A percentile compares a stretch with the other conserved stretches of the same genome.
Conservation (phyloP, 1,140 invertebrate species). For the Bradysia coprophila region DNA sequence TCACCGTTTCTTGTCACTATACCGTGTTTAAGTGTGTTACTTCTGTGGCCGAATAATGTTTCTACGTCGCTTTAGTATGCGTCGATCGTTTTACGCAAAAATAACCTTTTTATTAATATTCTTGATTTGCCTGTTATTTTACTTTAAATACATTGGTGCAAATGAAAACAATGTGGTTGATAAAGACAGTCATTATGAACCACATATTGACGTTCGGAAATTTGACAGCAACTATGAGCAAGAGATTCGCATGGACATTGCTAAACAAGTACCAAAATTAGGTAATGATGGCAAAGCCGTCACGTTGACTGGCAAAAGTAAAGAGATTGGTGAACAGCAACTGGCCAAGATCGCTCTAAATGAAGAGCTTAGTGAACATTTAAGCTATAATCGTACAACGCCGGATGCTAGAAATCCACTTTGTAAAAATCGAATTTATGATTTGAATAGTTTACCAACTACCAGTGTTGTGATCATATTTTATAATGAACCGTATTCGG, state of each 20-base stretch:
- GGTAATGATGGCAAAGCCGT: conserved; percentile 45
- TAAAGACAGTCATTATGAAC: not conserved
- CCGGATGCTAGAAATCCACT: conserved; percentile 33
- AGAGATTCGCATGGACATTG: conserved; percentile 20
- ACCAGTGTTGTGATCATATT: conserved; percentile 66
- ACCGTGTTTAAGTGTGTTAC: not conserved
- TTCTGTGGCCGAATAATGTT: not conserved
- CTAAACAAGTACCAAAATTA: conserved; percentile 25
- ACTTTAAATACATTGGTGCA: not conserved
- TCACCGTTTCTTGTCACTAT: no score
- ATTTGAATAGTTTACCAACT: conserved; percentile 27
- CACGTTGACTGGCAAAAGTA: conserved; percentile 29
- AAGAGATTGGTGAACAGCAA: conserved; percentile 35
- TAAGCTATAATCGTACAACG: conserved; percentile 54
- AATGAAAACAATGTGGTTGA: not conserved
- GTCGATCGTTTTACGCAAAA: not conserved
- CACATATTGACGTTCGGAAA: no score
- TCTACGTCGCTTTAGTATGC: not conserved
- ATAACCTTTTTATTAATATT: not conserved
- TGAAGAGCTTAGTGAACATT: conserved; percentile 60
- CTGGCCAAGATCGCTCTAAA: conserved; percentile 68
- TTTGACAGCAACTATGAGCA: conserved; percentile 16
- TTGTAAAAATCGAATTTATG: conserved; percentile 26
- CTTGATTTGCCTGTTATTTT: not conserved
- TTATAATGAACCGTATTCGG: conserved; percentile 76